Evolutionary conservation across 2,113 vertebrate genomes (phyloP).

Genomic region (Desmodus rotundus): DNA sequence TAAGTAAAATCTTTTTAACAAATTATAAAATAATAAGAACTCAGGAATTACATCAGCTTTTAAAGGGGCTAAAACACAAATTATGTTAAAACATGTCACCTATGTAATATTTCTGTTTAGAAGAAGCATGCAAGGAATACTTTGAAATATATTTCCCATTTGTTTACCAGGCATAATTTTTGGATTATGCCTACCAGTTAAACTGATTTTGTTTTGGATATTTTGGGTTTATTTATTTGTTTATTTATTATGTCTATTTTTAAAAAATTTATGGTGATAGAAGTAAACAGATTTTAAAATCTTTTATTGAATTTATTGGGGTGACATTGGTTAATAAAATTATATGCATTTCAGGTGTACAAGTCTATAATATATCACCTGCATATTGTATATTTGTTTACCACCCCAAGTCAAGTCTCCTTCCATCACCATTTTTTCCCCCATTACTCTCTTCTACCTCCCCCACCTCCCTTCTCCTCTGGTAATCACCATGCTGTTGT

Average conservation of each 20-base stretch:
- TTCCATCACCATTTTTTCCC: not conserved
- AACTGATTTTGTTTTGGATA: not conserved
- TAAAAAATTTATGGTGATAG: too few species aligned
- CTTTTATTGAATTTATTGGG: not conserved
- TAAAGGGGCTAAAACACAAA: slow-evolving; percentile 12
- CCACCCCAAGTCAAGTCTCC: not conserved
- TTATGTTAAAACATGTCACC: not conserved
- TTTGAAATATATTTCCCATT: not conserved
- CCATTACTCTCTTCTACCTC: not conserved
- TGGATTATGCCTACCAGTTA: not conserved
- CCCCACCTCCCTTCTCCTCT: not conserved
- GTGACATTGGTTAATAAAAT: not conserved
- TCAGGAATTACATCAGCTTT: not conserved
- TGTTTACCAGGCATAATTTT: not conserved
- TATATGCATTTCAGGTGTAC: not conserved
- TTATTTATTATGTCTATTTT: too few species aligned
- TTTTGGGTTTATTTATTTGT: too few species aligned
- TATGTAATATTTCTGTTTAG: not conserved
- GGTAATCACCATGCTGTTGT: not conserved
- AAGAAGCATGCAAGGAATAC: not conserved
- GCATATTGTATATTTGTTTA: not conserved
- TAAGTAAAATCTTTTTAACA: too few species aligned
- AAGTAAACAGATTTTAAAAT: too few species aligned
- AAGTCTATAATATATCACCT: not conserved
- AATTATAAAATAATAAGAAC: not conserved